Evolutionary conservation across 2,113 vertebrate genomes (phyloP), one percentile per base, ranked within the genome.

Genomic region (Poicephalus gulielmi): DNA sequence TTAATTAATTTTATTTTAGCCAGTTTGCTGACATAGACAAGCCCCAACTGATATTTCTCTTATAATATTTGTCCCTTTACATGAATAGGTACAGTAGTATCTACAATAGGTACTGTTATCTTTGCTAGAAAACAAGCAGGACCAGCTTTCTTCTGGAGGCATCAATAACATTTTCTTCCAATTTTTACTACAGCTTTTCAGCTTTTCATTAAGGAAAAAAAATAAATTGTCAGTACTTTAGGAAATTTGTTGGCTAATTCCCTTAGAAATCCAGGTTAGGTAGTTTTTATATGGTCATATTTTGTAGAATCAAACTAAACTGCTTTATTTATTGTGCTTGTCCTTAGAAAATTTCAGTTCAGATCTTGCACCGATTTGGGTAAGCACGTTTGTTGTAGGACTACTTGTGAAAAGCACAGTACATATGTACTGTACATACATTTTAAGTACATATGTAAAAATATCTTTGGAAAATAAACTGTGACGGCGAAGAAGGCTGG

Each of bases 201-300:
- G 18, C 11, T 88, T 86, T 92, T 86, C 73, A 78, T 84, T 84
- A 91, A 84, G 73, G 20, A n/a, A 59, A 75, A 92, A 76, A 84
- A 88, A 89, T 22, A 69, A 90, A 88, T 41, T 59, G 33, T 7
- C 55, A 81, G 47, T 11, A 8, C 37, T 95, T 92, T 52, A 92
- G 62, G 80, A 95, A 68, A 93, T 76, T 82, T 94, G 46, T 92
- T 83, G 69, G 28, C 28, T 69, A 92, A 92, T 84, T 85, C 62
- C 47, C n/a, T 85, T 27, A 73, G 66, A 92, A 94, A 96, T 79
- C 11, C 88, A 89, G 80, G 37, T 76, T 90, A 94, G 43, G 17
- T 31, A 71, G 33, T 62, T 89, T 82, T 71, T 73, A 69, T 28
- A 15, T 5, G 20, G 27, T 15, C 1, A 4, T 35, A 62, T 76